A percentile compares a stretch with the other conserved stretches of the same genome.
Evolutionary conservation across 2,113 vertebrate species (phyloP).

Genomic region (Salvator merianae): DNA sequence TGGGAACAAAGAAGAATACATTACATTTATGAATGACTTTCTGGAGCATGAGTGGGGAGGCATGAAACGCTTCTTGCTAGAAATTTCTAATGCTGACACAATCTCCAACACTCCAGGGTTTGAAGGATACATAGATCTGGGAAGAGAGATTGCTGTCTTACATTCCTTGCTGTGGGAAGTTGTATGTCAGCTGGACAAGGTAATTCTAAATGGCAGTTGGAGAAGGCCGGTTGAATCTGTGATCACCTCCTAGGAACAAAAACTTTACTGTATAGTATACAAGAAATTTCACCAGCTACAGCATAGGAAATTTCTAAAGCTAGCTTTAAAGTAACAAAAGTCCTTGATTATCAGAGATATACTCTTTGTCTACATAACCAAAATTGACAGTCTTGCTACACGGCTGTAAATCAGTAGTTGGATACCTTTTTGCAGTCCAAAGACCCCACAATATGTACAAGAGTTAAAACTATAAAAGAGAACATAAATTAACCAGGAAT

Average conservation of each 20-base stretch:
- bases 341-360: not conserved
- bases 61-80: slow-evolving; percentile 94
- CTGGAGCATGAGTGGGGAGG: slow-evolving; percentile 95
- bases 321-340: slow-evolving; percentile 17
- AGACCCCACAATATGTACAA: no score
- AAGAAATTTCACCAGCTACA: slow-evolving; percentile 29
- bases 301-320: slow-evolving; percentile 7
- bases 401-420: no score
- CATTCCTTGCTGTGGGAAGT: slow-evolving; percentile 95
- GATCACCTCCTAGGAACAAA: slow-evolving; percentile 14
- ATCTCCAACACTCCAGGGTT: slow-evolving; percentile 91
- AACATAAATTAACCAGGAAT: no score
- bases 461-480: no score
- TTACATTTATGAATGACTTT: slow-evolving; percentile 98
- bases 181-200: slow-evolving; percentile 95
- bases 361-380: no score
- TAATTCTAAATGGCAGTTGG: slow-evolving; percentile 67
- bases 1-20: slow-evolving; percentile 97
- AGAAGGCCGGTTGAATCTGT: not conserved
- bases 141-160: slow-evolving; percentile 91
- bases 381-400: no score
- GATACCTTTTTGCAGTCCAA: no score
- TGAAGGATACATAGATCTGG: slow-evolving; percentile 95
- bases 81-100: slow-evolving; percentile 93
- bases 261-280: slow-evolving; percentile 21